Evolutionary conservation across 2,888 invertebrate species (phyloP), one percentile per base, ranked within the genome.

Genomic region (Ametastegia equiseti): DNA sequence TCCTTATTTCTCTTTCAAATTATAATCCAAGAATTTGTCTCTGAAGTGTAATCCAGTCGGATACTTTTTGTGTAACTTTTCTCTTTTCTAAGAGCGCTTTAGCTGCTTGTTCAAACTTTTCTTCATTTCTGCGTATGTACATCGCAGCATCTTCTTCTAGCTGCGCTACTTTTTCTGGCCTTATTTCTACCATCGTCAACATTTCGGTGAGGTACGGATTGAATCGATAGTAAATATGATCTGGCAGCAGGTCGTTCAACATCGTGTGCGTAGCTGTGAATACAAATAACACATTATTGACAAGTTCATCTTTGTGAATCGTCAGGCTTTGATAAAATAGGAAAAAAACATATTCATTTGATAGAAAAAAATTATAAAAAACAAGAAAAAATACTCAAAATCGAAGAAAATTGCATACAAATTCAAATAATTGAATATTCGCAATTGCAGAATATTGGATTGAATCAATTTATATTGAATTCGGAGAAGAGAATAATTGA

Each of bases 201-300:
- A 96, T 95, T 89, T 96, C 95, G 81, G 96, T 95, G 81, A 98
- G 92, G 86, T 97, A 97, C 0, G 98, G 98, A 92, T 98, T 98
- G 91, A 98, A 96, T 5, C 98, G 94, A 91, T 94, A 98, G 92
- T 98, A 98, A 47, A 94, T 93, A 57, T 95, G 93, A 0, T 94
- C 93, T 0, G 96, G 96, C 0, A 97, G 92, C 77, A 97, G 92
- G 91, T 97, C 97, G 88, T 95, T 95, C 84, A 97, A 89, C 87
- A 96, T 94, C 73, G 94, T 94, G 89, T 97, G 97, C 5, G 97
- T 96, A 85, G 95, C 97, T 97, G 92, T 27, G 90, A 90, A 45
- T 78, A 1, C 19, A 60, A 50, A 67, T 45, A 23, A 30, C n/a
- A 77, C 30, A 3, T 19, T 4, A 0, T 23, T n/a, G 75, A 78